Evolutionary conservation across 1,140 invertebrate species (phyloP), one percentile per base, ranked within the genome.

Genomic region (Drosophila equinoxialis): DNA sequence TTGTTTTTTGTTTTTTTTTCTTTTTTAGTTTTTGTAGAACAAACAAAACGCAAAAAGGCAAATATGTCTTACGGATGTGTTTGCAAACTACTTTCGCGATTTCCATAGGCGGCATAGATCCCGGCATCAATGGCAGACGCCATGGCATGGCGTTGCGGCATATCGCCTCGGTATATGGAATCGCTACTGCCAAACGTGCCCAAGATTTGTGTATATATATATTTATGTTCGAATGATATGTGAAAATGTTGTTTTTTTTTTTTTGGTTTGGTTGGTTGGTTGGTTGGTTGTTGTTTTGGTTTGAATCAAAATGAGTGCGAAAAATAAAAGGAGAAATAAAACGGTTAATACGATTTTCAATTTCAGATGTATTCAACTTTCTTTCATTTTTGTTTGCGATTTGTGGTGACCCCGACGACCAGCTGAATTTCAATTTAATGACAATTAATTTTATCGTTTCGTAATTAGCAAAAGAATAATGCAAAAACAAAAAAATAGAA

Each of bases 131-230:
- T 80, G 77, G 76, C 58, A 80, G 80, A 51, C 17, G 45, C 79
- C 74, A 66, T 79, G 69, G 20, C 17, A 51, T 81, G 82, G 57
- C 75, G 81, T 61, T 79, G 81, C 45, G 83, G 91, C 91, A 94
- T 93, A 93, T 95, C 94, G 91, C 95, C 95, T 93, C 95, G 95
- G 94, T 93, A 95, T 95, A 91, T 86, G 51, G 77, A 68, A 74
- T 89, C 87, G 81, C 90, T 90, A 85, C 77, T 81, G 77, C 77
- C 61, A 33, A 23, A 30, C 11, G 72, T 75, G 73, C 74, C 65
- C 68, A 73, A 75, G 73, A 65, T 65, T 42, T 48, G 68, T 76
- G 59, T 66, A 65, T 67, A 51, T 67, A 51, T 59, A 37, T 48
- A 72, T 72, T 59, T 57, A 57, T 23, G 64, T 64, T 39, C 0